Percentiles rank a stretch among this genome's conserved stretches.
phyloP scores from a whole-genome alignment of 1,140 invertebrate genomes.

The Lineus longissimus region DNA sequence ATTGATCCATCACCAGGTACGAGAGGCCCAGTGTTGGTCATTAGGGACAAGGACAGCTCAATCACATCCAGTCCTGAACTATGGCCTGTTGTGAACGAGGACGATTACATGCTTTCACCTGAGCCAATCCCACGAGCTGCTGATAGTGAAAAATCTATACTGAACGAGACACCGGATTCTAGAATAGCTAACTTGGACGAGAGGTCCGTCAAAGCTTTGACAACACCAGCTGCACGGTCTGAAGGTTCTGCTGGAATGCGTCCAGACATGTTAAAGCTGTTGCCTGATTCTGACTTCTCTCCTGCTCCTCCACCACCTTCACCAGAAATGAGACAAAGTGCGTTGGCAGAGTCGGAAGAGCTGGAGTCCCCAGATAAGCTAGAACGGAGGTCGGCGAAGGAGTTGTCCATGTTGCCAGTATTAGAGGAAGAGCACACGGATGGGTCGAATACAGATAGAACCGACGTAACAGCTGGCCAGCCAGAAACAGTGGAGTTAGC shows the following conservation, averaged over 20 bases:
- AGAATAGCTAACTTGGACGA: constrained; percentile 6
- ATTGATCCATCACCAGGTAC: constrained; percentile 11
- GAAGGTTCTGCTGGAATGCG: constrained; percentile 8
- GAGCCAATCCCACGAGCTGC: constrained; percentile 9
- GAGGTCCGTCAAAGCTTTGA: constrained; percentile 10
- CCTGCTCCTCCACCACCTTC: constrained; percentile 39
- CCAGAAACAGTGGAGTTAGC: neutral
- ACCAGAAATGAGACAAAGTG: constrained; percentile 27
- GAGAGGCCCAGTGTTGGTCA: constrained; percentile 1
- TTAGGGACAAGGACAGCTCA: constrained; percentile 3
- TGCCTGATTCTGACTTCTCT: constrained; percentile 20
- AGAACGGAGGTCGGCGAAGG: constrained; percentile 24
- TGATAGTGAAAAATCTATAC: constrained; percentile 12
- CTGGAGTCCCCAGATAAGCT: neutral
- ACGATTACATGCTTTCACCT: constrained; percentile 25
- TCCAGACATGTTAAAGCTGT: constrained; percentile 13
- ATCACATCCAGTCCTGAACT: constrained; percentile 26
- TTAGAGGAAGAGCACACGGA: constrained; percentile 28
- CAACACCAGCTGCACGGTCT: constrained; percentile 20
- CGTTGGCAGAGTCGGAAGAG: constrained; percentile 7
- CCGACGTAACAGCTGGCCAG: constrained; percentile 7
- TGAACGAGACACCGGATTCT: constrained; percentile 12
- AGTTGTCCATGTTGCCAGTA: constrained; percentile 25
- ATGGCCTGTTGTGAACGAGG: constrained; percentile 38
- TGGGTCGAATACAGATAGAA: constrained; percentile 9